Percentiles rank a stretch among this genome's conserved stretches.
These are phyloP conservation scores for Charanyca ferruginea DNA, from an alignment of 2,888 invertebrate genomes.

Conservation along the genomic window DNA sequence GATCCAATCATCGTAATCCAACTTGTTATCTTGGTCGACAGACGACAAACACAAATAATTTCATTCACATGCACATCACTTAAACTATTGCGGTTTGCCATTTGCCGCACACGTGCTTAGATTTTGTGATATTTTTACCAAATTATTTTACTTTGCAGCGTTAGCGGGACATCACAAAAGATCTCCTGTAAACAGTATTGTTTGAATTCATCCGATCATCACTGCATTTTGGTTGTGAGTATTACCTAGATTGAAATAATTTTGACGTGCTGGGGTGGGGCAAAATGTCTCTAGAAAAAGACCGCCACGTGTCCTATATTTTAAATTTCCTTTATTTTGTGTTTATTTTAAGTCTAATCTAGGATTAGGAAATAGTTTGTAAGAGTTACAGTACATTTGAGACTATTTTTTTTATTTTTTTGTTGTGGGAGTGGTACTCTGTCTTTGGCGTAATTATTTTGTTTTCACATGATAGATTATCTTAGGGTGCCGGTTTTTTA, in stretches of 20 bases:
- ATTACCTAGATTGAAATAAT: constrained; percentile 75
- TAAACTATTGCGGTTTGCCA: constrained; percentile 85
- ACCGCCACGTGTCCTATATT: constrained; percentile 89
- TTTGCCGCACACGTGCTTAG: constrained; percentile 90
- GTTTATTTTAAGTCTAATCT: constrained; percentile 59
- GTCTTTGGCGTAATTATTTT: constrained; percentile 66
- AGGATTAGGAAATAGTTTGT: constrained; percentile 29
- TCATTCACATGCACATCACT: constrained; percentile 43
- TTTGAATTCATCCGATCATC: constrained; percentile 76
- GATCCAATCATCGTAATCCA: constrained; percentile 18
- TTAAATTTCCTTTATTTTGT: constrained; percentile 74
- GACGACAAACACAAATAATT: constrained; percentile 39
- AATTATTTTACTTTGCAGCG: constrained; percentile 83
- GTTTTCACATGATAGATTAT: constrained; percentile 80
- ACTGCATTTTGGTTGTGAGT: constrained; percentile 82
- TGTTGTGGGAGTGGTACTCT: constrained; percentile 25
- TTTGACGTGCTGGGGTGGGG: constrained; percentile 88
- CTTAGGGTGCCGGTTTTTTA: constrained; percentile 71
- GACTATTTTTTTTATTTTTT: constrained; percentile 33
- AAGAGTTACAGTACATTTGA: constrained; percentile 11
- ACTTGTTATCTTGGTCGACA: neutral
- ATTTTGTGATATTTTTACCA: constrained; percentile 89
- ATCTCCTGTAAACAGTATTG: constrained; percentile 74
- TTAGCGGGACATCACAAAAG: constrained; percentile 73
- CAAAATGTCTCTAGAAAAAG: constrained; percentile 85